Percentiles rank a stretch among this genome's conserved stretches.
Conservation (phyloP, 2,113 vertebrate species). For the Mobula hypostoma region DNA sequence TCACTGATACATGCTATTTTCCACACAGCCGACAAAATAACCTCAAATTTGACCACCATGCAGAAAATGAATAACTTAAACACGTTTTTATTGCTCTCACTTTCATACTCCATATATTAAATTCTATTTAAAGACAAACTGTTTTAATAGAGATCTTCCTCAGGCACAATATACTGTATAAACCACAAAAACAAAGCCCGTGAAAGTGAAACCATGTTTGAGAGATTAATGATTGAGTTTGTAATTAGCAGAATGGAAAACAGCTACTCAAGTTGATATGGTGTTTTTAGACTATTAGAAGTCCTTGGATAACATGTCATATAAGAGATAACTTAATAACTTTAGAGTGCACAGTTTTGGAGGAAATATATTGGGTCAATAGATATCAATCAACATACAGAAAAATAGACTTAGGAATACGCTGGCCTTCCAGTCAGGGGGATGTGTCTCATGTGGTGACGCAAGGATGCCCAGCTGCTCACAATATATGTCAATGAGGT, state of each 20-base stretch:
- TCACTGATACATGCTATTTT: not conserved
- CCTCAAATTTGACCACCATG: not conserved
- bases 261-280: too few species aligned
- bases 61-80: not conserved
- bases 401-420: not conserved
- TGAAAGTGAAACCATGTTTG: too few species aligned
- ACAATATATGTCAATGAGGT: not conserved
- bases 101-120: not conserved
- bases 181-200: not conserved
- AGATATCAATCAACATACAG: too few species aligned
- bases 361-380: too few species aligned
- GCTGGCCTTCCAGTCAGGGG: not conserved
- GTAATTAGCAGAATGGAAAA: too few species aligned
- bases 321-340: too few species aligned
- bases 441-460: not conserved
- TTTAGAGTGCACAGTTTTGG: too few species aligned
- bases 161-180: not conserved
- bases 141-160: not conserved
- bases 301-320: too few species aligned
- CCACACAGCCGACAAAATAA: not conserved
- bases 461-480: not conserved
- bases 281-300: too few species aligned
- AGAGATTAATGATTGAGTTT: too few species aligned
- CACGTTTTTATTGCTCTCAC: not conserved
- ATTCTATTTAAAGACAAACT: not conserved